Conservation (phyloP, 2,888 invertebrate genomes). For the Kryphioiulus occultus region DNA sequence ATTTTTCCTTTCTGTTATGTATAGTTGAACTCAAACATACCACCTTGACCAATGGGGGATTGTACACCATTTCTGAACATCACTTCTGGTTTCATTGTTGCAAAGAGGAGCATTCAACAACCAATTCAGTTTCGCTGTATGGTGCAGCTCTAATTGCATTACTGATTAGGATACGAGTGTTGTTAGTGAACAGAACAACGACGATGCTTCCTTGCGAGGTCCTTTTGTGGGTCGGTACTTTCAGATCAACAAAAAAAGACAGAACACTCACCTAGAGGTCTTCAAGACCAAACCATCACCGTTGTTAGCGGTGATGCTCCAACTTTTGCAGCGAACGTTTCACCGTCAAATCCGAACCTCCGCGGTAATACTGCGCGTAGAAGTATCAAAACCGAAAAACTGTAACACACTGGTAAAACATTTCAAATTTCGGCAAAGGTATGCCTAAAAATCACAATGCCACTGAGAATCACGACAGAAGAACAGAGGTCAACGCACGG, state of each 20-base stretch:
- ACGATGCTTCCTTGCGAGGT: background rate
- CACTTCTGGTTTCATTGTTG: background rate
- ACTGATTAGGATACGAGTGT: background rate
- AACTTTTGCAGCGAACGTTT: background rate
- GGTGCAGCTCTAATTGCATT: background rate
- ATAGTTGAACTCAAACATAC: background rate
- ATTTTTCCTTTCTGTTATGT: background rate
- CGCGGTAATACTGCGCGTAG: background rate
- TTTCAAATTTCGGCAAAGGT: background rate
- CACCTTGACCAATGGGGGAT: background rate
- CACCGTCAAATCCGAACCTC: background rate
- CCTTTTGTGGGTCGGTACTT: background rate
- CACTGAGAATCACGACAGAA: constrained; percentile 27
- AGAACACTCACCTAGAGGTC: constrained; percentile 29
- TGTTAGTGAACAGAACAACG: background rate
- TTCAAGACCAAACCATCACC: constrained; percentile 10
- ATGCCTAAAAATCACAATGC: constrained; percentile 39
- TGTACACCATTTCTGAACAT: background rate
- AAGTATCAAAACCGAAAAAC: background rate
- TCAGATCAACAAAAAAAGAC: background rate
- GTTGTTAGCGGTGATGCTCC: constrained; percentile 1
- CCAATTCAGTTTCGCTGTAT: background rate
- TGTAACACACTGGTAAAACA: background rate
- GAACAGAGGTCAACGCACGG: constrained; percentile 44
- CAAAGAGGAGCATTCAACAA: background rate